phyloP scores from a whole-genome alignment of 2,113 vertebrate genomes.

The Xyrauchen texanus region DNA sequence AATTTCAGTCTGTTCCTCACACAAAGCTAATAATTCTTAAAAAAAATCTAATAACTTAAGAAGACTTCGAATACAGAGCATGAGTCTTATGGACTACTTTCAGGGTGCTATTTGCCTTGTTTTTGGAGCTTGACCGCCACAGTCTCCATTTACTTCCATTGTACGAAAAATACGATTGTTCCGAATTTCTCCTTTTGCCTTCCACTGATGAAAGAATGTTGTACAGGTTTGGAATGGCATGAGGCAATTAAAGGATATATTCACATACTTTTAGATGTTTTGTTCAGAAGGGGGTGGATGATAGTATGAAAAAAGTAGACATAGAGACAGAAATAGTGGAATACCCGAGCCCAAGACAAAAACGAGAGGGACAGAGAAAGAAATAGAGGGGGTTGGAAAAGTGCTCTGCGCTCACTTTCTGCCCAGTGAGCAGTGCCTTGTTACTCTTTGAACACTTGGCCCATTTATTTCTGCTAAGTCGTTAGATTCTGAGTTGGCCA shows the following conservation, averaged over 20 bases:
- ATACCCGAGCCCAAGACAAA: neutral
- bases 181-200: too few relatives aligned
- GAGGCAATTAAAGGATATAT: constrained; percentile 39
- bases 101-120: too few relatives aligned
- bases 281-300: neutral
- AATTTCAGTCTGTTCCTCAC: too few relatives aligned
- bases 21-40: too few relatives aligned
- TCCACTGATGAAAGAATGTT: too few relatives aligned
- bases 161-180: too few relatives aligned
- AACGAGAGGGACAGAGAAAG: constrained; percentile 3
- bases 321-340: too few relatives aligned
- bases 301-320: neutral
- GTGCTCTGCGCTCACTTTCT: constrained; percentile 56
- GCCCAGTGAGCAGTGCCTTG: constrained; percentile 50
- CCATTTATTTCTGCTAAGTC: constrained; percentile 64
- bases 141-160: too few relatives aligned
- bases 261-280: neutral
- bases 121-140: too few relatives aligned
- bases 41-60: too few relatives aligned
- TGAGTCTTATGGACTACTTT: too few relatives aligned
- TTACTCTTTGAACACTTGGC: constrained; percentile 61
- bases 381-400: constrained; percentile 46
- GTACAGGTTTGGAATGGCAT: neutral
- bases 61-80: too few relatives aligned
- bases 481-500: constrained; percentile 54